Conservation (phyloP, 2,113 vertebrate species). For the Phylloscopus trochiloides region DNA sequence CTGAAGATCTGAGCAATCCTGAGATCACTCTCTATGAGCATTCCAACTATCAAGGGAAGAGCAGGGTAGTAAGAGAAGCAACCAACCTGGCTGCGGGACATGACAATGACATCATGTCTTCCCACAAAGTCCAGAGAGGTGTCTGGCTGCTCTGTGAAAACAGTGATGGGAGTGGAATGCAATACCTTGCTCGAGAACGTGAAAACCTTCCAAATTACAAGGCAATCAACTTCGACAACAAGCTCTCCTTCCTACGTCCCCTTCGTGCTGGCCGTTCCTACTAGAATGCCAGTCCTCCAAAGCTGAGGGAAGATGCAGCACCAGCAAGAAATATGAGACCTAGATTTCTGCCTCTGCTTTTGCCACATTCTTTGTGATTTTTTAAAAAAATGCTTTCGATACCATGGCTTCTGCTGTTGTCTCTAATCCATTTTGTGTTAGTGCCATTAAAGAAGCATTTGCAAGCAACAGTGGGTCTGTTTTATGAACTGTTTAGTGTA, state of each 20-base stretch:
- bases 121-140: conserved; percentile 38
- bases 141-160: conserved; percentile 2
- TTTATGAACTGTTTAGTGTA: not conserved
- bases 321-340: not conserved
- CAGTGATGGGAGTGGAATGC: not conserved
- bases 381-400: accelerated
- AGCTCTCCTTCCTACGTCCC: conserved; percentile 24
- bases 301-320: not conserved
- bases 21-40: conserved; percentile 35
- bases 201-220: conserved; percentile 1
- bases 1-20: not conserved
- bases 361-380: not conserved
- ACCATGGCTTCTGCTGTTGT: not conserved
- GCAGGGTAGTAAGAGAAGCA: not conserved
- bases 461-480: not conserved
- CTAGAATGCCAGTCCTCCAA: not conserved
- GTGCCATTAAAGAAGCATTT: not conserved
- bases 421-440: not conserved
- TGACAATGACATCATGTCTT: not conserved
- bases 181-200: not conserved
- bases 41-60: not conserved
- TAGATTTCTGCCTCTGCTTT: not conserved
- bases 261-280: not conserved
- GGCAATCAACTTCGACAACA: not conserved
- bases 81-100: not conserved